phyloP scores from a whole-genome alignment of 1,140 invertebrate species.

The Contarinia nasturtii region DNA sequence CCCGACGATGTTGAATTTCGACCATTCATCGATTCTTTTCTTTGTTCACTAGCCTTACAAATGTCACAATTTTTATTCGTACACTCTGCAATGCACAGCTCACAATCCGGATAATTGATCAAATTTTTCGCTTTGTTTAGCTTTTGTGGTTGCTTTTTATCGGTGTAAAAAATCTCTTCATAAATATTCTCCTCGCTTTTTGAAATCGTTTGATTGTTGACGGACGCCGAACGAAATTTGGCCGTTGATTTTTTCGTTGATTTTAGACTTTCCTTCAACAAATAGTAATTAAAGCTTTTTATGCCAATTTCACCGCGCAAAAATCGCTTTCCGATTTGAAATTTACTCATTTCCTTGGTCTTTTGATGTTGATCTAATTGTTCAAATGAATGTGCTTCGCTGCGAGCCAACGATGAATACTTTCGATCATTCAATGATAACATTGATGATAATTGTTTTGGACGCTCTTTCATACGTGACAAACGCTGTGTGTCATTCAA shows the following conservation, averaged over 20 bases:
- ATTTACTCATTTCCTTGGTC: conserved; percentile 8
- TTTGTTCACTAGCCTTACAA: conserved; percentile 3
- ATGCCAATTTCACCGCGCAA: conserved; percentile 22
- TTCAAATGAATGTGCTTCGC: neutral
- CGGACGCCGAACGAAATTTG: conserved; percentile 7
- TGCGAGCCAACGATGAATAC: neutral
- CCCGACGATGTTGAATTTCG: neutral
- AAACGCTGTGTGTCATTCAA: neutral
- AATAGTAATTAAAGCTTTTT: conserved; percentile 24
- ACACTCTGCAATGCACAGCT: conserved; percentile 20
- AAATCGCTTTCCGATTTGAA: conserved; percentile 20
- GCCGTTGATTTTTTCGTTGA: conserved; percentile 2
- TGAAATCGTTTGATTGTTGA: conserved; percentile 9
- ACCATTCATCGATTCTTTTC: neutral
- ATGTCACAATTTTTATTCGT: conserved; percentile 17
- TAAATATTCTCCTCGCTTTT: conserved; percentile 24
- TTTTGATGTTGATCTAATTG: neutral
- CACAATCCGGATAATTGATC: conserved; percentile 13
- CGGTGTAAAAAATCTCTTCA: conserved; percentile 22
- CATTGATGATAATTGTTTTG: neutral
- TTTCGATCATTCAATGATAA: too few relatives aligned
- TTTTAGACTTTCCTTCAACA: conserved; percentile 21
- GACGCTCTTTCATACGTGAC: neutral
- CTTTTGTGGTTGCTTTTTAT: conserved; percentile 5
- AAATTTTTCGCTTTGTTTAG: neutral